Evolutionary conservation across 23 tunicate genomes (phyloP), one percentile per base, ranked within the genome.

Genomic region (Pegea sp.): DNA sequence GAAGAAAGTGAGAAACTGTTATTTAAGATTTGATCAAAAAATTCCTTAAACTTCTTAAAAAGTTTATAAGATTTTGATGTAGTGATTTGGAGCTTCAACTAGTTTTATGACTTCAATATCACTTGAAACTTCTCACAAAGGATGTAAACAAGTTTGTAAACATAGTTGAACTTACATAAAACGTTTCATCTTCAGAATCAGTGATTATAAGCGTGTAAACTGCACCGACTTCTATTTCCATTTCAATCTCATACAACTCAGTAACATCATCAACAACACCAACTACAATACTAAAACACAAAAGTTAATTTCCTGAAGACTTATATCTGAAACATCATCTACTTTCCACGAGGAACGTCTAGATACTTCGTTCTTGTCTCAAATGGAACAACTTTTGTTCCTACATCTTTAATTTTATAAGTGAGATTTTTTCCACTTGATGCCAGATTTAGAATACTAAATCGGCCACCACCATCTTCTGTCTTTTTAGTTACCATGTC

Each of bases 381-480:
- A 50, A 26, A 28, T 3, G 20, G 20, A 33, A 71, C 72, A 4
- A 29, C 52, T 11, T 49, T 27, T 1, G 79, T 20, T 22, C 70
- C 33, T 33, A 57, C 69, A 0, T 13, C 25, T 7, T 30, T 50
- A 24, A 71, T 42, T 0, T 21, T 19, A 27, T 58, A 8, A 38
- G 62, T 26, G 7, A 65, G 44, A 5, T 26, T 48, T 16, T 43
- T 23, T 28, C 34, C 43, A 6, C 3, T 7, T 7, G 22, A 19
- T 28, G 65, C 70, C 3, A 72, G 44, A 42, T 84, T 84, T 19
- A 84, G 38, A 26, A 84, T 55, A 20, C 67, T 67, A 33, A 84
- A 63, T 29, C 79, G 52, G 0, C 84, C 95, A 3, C 95, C 95
- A 0, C 95, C 95, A 33, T 68, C 84, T 53, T 84, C 95, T 0